These are phyloP conservation scores for Gerosis bhagava DNA, from an alignment of 2,888 invertebrate species.

Conservation along the genomic window DNA sequence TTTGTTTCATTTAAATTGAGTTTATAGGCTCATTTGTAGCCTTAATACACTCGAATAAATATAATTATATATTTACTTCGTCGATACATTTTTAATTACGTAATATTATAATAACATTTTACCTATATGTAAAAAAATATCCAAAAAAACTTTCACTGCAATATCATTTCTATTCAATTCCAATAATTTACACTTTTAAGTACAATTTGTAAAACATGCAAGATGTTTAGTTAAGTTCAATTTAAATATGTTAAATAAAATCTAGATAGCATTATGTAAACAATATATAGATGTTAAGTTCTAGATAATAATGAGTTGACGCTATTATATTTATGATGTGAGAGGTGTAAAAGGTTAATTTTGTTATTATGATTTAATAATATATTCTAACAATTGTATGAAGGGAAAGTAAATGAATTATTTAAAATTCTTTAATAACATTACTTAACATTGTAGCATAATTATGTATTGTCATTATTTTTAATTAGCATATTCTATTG, in stretches of 20 bases:
- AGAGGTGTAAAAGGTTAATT: slow-evolving; percentile 16
- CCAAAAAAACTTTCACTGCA: too few relatives aligned
- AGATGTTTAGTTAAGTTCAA: slow-evolving; percentile 50
- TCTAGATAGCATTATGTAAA: slow-evolving; percentile 61
- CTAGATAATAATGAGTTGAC: slow-evolving; percentile 12
- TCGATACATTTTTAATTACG: slow-evolving; percentile 13
- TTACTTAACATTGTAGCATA: too few relatives aligned
- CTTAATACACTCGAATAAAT: slow-evolving; percentile 19
- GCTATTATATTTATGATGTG: slow-evolving; percentile 27
- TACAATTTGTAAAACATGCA: slow-evolving; percentile 47
- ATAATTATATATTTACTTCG: slow-evolving; percentile 15
- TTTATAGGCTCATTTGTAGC: slow-evolving; percentile 1
- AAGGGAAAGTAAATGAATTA: neutral
- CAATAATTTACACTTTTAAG: slow-evolving; percentile 52
- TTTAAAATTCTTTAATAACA: too few relatives aligned
- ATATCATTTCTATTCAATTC: neutral
- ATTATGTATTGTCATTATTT: slow-evolving; percentile 3
- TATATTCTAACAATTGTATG: neutral
- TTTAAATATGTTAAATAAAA: slow-evolving; percentile 56
- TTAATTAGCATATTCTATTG: neutral
- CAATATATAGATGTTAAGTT: too few relatives aligned
- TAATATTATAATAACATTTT: too few relatives aligned
- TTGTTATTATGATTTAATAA: too few relatives aligned
- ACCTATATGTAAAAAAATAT: too few relatives aligned
- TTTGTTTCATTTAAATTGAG: slow-evolving; percentile 7